Base-by-base conservation (phyloP, 1,140 invertebrate genomes). In the Cotesia vestalis region DNA sequence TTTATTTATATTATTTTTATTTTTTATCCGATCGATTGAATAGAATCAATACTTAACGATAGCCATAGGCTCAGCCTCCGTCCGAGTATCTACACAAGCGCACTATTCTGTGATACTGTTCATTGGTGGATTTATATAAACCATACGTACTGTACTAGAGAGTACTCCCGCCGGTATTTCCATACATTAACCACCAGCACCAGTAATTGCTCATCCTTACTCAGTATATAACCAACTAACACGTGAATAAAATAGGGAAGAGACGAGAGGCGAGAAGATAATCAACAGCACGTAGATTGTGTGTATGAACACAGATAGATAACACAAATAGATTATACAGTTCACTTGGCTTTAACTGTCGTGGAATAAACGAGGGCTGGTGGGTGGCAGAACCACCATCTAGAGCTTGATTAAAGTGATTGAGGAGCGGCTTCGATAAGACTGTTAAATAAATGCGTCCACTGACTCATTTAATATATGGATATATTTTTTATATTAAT, bases 401-500 rank as follows among this genome's bases (percentile, higher is more conserved):
- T 67, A 64, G 73, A 68, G 71, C 63, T 80, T 81, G 79, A 82
- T 82, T 82, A 80, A 79, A 82, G 78, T 80, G 77, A 80, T 73
- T 76, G 77, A 79, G 80, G 80, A 80, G 80, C 76, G 80, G 80
- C 79, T 77, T 74, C 77, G 76, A 81, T 79, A 79, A 80, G 76
- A 61, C 73, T 80, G 71, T 51, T 35, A 57, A 62, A 69, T 46
- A 51, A 73, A 53, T 40, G 52, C 51, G 53, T 53, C n/a, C 11
- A 8, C 35, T 46, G 20, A 59, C 17, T 59, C 57, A 59, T 59
- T 59, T 59, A 20, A 11, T 59, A 59, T 20, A 20, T 20, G 5
- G 4, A 59, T 11, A 9, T 59, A 17, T 3, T 27, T 9, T n/a
- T 20, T 59, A 27, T 20, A 59, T 27, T 14, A 55, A 55, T 59